Evolutionary conservation across 2,888 invertebrate species (phyloP).

Genomic region (Ectemnius lituratus): DNA sequence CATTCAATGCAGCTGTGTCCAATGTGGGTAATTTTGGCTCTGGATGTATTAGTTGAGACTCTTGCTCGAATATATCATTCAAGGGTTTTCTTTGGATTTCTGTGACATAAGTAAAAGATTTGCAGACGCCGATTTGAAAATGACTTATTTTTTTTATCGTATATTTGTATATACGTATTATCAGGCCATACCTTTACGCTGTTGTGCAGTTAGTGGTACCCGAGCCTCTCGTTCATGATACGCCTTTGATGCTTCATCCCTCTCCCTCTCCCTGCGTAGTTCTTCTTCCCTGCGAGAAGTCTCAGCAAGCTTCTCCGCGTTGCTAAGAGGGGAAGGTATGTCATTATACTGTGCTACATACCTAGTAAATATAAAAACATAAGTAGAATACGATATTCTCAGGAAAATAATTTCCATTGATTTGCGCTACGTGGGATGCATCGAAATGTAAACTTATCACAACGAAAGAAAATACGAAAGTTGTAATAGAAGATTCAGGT

Average conservation of each 20-base stretch:
- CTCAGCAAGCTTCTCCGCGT: conserved; percentile 74
- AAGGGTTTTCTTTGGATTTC: conserved; percentile 74
- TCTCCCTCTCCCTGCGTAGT: conserved; percentile 70
- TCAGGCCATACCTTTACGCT: conserved; percentile 70
- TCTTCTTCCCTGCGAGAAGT: conserved; percentile 73
- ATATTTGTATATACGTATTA: background rate
- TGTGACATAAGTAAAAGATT: conserved; percentile 45
- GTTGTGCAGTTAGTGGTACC: conserved; percentile 68
- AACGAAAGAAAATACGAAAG: conserved; percentile 23
- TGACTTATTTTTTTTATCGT: background rate
- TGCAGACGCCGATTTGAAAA: background rate
- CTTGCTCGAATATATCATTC: conserved; percentile 75
- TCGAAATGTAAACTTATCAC: conserved; percentile 1
- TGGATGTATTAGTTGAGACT: conserved; percentile 71
- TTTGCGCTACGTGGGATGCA: conserved; percentile 37
- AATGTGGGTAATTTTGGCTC: conserved; percentile 73
- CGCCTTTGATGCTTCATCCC: conserved; percentile 72
- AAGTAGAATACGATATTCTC: conserved; percentile 58
- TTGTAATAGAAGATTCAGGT: conserved; percentile 12
- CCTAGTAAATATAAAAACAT: conserved; percentile 71
- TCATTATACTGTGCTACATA: conserved; percentile 76
- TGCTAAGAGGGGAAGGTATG: conserved; percentile 76
- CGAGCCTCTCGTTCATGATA: conserved; percentile 75
- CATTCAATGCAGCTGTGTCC: conserved; percentile 72
- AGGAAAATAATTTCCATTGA: conserved; percentile 46